phyloP scores from a whole-genome alignment of 2,113 vertebrate species.

The Sinocyclocheilus rhinocerous region DNA sequence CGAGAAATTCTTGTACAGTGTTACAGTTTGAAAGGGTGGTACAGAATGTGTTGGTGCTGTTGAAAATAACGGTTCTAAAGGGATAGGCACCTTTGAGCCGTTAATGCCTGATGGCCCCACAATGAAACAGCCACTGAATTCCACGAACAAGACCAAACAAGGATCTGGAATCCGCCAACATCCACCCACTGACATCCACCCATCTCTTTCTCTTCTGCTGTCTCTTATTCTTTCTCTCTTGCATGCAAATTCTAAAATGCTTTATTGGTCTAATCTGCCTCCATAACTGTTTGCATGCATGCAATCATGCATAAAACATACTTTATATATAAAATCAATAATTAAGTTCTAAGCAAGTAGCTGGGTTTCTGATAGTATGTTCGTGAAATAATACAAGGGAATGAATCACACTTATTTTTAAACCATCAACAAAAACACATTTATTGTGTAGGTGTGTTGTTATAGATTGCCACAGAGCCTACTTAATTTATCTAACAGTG shows the following conservation, averaged over 20 bases:
- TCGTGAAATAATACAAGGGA: not conserved
- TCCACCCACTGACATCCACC: conserved; percentile 39
- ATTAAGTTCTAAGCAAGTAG: not conserved
- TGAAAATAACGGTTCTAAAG: conserved; percentile 52
- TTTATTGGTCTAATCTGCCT: not conserved
- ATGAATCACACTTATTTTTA: not conserved
- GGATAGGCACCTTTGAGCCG: conserved; percentile 21
- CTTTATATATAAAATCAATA: conserved; percentile 17
- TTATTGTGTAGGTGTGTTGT: conserved; percentile 8
- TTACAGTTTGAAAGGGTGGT: not conserved
- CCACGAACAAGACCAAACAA: conserved; percentile 79
- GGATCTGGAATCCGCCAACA: conserved; percentile 71
- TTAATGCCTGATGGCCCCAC: conserved; percentile 53
- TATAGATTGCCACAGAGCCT: not conserved
- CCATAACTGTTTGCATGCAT: not conserved
- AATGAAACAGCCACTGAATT: conserved; percentile 67
- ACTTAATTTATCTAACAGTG: conserved; percentile 5
- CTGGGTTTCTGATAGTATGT: not conserved
- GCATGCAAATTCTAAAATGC: not conserved
- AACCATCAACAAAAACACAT: conserved; percentile 23
- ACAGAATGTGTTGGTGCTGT: not conserved
- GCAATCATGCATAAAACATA: not conserved
- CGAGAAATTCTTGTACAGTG: not conserved
- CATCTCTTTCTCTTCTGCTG: not conserved
- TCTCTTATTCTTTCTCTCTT: not conserved